These are phyloP conservation scores for Tragelaphus eurycerus DNA, from an alignment of 2,797 vertebrate species.

Conservation along the genomic window DNA sequence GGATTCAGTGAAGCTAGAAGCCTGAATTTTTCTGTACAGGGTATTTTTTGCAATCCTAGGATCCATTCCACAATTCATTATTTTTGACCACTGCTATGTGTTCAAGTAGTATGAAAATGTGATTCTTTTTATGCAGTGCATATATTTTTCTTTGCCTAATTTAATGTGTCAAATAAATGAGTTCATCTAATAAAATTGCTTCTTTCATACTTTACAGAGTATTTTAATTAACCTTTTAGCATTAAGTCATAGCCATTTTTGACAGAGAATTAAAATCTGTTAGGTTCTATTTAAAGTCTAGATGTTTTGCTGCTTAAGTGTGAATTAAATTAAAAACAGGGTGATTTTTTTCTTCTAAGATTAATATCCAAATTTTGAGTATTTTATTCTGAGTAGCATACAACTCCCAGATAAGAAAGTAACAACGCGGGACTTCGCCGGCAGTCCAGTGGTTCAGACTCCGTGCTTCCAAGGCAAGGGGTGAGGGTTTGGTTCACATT, in stretches of 20 bases:
- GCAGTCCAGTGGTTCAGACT: neutral
- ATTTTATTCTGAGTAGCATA: constrained; percentile 14
- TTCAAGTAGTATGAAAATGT: constrained; percentile 67
- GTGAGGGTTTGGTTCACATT: neutral
- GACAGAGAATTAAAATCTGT: constrained; percentile 28
- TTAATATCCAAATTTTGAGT: neutral
- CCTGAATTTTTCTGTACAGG: constrained; percentile 83
- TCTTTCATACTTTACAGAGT: constrained; percentile 67
- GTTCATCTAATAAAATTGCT: constrained; percentile 72
- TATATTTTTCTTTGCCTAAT: constrained; percentile 74
- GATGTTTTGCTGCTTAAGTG: neutral
- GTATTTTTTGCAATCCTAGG: constrained; percentile 79
- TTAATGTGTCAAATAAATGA: constrained; percentile 80
- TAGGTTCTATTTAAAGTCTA: constrained; percentile 9
- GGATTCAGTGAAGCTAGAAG: constrained; percentile 95
- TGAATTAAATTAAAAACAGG: neutral
- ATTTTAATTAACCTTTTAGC: constrained; percentile 45
- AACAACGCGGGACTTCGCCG: neutral
- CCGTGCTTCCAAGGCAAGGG: neutral
- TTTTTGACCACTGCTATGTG: constrained; percentile 78
- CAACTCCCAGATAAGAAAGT: neutral
- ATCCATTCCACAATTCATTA: constrained; percentile 87
- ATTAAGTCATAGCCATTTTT: constrained; percentile 48
- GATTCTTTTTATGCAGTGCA: constrained; percentile 76
- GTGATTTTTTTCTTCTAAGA: neutral